Conservation (phyloP, 2,113 vertebrate genomes). For the Microtus richardsoni region DNA sequence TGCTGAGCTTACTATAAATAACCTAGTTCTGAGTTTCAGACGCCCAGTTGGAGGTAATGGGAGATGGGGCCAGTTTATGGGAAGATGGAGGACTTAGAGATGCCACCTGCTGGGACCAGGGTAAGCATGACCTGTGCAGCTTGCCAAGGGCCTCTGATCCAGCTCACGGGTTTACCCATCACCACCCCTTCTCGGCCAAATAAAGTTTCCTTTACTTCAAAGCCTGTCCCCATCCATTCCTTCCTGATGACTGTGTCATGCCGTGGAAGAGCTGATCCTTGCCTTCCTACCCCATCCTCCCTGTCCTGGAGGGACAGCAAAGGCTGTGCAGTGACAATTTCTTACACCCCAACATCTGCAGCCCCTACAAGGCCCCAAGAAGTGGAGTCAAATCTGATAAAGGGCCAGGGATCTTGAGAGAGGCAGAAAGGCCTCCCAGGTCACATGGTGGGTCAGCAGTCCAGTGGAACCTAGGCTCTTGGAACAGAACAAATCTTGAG, state of each 20-base stretch:
- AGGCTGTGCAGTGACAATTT: background rate
- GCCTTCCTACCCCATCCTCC: background rate
- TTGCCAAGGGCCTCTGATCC: background rate
- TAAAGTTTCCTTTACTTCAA: constrained; percentile 37
- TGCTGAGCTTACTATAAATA: constrained; percentile 71
- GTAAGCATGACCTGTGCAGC: background rate
- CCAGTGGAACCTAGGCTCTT: background rate
- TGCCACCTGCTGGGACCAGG: background rate
- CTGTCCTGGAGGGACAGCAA: background rate
- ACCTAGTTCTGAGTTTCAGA: constrained; percentile 51
- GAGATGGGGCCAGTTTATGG: constrained; percentile 43
- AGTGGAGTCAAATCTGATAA: background rate
- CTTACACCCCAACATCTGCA: background rate
- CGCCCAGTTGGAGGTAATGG: constrained; percentile 28
- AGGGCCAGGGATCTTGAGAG: background rate
- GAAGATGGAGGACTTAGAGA: background rate
- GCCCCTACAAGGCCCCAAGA: background rate
- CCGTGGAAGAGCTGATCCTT: background rate
- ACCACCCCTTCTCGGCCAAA: background rate
- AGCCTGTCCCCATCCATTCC: background rate
- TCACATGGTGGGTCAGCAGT: background rate
- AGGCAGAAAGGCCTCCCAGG: background rate
- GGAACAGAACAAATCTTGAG: background rate
- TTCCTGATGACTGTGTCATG: background rate
- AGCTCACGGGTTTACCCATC: background rate